phyloP scores from a whole-genome alignment of 1,140 invertebrate species.

The Neotoxoptera formosana region DNA sequence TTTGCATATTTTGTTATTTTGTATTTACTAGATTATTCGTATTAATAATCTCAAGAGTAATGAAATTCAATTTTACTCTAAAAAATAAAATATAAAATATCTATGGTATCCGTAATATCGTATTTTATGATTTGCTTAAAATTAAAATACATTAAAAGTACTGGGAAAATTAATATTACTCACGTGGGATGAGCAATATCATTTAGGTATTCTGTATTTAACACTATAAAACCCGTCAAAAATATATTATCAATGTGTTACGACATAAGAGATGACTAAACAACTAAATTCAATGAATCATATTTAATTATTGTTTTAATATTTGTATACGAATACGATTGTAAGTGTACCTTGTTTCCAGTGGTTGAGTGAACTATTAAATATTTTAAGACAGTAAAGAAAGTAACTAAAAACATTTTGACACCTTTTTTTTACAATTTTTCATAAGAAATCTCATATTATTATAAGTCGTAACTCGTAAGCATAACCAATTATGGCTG shows the following conservation, averaged over 20 bases:
- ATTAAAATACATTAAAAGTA: too few species aligned
- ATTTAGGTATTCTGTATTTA: neutral
- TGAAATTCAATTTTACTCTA: too few species aligned
- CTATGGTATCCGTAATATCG: too few species aligned
- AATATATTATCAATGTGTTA: neutral
- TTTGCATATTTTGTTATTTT: neutral
- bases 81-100: too few species aligned
- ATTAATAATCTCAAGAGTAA: neutral
- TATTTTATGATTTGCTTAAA: too few species aligned
- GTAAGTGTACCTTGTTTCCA: neutral
- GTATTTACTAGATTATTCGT: neutral
- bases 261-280: neutral
- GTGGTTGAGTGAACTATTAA: neutral
- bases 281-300: neutral
- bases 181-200: neutral
- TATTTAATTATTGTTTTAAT: neutral
- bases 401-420: too few species aligned
- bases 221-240: neutral
- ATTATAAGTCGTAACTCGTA: too few species aligned
- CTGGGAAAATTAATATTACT: neutral
- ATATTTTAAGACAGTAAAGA: neutral
- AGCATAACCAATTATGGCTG: too few species aligned
- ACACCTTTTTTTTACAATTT: too few species aligned
- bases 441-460: too few species aligned
- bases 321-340: neutral